Conservation (phyloP, 2,113 vertebrate species). For the Psilopsiagon aurifrons region DNA sequence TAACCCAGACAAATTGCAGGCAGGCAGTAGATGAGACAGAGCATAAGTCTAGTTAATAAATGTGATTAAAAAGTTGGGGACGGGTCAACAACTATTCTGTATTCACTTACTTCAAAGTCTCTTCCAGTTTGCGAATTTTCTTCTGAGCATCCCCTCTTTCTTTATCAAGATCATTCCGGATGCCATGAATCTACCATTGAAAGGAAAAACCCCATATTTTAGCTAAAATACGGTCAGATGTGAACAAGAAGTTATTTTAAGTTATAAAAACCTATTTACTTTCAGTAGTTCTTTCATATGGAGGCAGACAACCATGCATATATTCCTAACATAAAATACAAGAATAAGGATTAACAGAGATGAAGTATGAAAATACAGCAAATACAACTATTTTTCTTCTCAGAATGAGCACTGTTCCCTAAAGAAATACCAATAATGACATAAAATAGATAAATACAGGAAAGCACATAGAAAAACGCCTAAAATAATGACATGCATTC, state of each 20-base stretch:
- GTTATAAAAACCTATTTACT: neutral
- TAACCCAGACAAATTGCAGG: neutral
- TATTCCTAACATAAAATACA: neutral
- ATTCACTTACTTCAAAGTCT: slow-evolving; percentile 75
- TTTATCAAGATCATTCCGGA: slow-evolving; percentile 71
- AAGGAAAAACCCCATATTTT: neutral
- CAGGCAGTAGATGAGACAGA: neutral
- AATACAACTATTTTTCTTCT: neutral
- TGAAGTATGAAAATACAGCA: neutral
- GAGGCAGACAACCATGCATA: neutral
- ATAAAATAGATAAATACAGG: neutral
- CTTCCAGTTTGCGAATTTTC: slow-evolving; percentile 71
- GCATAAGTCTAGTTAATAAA: neutral
- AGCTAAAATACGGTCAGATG: neutral
- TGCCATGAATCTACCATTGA: slow-evolving; percentile 66
- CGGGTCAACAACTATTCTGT: neutral
- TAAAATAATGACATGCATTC: neutral
- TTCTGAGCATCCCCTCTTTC: slow-evolving; percentile 67
- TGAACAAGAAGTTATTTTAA: neutral
- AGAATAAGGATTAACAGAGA: neutral
- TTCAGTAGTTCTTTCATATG: neutral
- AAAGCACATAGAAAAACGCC: neutral
- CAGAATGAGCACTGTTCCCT: neutral
- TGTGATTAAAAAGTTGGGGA: neutral
- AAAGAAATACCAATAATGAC: neutral